Percentiles rank a stretch among this genome's conserved stretches.
Conservation (phyloP, 2,888 invertebrate species). For the Leptinotarsa tumamoca region DNA sequence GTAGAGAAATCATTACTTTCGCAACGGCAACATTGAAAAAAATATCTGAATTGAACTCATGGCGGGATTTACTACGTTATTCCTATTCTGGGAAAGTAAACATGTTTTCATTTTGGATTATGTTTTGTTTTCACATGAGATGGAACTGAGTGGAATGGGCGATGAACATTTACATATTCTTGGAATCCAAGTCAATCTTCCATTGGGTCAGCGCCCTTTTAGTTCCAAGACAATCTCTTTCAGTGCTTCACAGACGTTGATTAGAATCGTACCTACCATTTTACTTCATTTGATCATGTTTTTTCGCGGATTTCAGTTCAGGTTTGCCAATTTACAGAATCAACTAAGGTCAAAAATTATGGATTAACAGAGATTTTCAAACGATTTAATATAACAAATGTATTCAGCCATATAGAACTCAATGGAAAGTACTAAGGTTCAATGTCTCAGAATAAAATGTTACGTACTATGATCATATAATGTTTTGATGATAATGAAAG, state of each 20-base stretch:
- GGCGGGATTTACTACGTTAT: constrained; percentile 44
- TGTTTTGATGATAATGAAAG: too few relatives aligned
- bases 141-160: constrained; percentile 32
- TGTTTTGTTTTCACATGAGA: constrained; percentile 33
- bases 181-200: background rate
- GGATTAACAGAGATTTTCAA: too few relatives aligned
- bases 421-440: too few relatives aligned
- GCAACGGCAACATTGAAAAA: background rate
- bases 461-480: too few relatives aligned
- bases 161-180: background rate
- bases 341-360: too few relatives aligned
- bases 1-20: background rate
- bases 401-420: too few relatives aligned
- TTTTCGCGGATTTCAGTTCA: too few relatives aligned
- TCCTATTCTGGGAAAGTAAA: constrained; percentile 49
- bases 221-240: background rate
- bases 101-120: constrained; percentile 50
- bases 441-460: too few relatives aligned
- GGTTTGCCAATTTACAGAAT: too few relatives aligned
- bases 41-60: background rate
- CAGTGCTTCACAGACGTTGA: background rate
- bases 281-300: too few relatives aligned
- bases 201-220: background rate
- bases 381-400: too few relatives aligned
- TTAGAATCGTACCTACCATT: too few relatives aligned